A percentile compares a stretch with the other conserved stretches of the same genome.
Conservation (phyloP, 2,888 invertebrate genomes). For the Papilio protenor region DNA sequence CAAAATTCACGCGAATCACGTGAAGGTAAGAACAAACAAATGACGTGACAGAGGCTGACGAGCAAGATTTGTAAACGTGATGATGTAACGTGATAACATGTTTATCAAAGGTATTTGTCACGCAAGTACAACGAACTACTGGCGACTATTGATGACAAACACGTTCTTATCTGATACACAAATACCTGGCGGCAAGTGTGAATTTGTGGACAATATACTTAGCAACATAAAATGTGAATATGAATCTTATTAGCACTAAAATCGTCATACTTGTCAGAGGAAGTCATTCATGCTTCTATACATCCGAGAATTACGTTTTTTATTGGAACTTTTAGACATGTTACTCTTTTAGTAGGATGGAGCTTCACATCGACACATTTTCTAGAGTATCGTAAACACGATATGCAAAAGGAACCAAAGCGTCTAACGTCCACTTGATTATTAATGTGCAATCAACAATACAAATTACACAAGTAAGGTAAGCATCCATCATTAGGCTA, state of each 20-base stretch:
- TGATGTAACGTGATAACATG: slow-evolving; percentile 27
- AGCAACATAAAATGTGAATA: not conserved
- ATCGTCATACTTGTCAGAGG: not conserved
- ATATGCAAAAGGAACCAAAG: not conserved
- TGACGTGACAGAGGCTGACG: slow-evolving; percentile 20
- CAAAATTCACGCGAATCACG: not conserved
- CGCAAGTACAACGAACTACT: slow-evolving; percentile 34
- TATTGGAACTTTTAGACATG: not conserved
- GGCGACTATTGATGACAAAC: slow-evolving; percentile 26
- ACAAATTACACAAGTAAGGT: not conserved
- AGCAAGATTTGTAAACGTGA: slow-evolving; percentile 20
- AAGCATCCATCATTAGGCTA: not conserved
- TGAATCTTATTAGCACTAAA: slow-evolving; percentile 7
- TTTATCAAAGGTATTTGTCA: slow-evolving; percentile 26
- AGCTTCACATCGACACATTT: not conserved
- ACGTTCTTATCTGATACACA: slow-evolving; percentile 31
- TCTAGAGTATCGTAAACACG: not conserved
- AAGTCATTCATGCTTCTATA: not conserved
- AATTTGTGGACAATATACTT: slow-evolving; percentile 21
- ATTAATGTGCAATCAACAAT: not conserved
- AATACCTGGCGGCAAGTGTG: slow-evolving; percentile 25
- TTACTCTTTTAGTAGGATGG: not conserved
- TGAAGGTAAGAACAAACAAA: slow-evolving; percentile 17
- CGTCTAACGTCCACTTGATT: not conserved
- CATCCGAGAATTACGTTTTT: not conserved